These are phyloP conservation scores for Anguilla rostrata DNA, from an alignment of 2,113 vertebrate genomes.

Conservation along the genomic window DNA sequence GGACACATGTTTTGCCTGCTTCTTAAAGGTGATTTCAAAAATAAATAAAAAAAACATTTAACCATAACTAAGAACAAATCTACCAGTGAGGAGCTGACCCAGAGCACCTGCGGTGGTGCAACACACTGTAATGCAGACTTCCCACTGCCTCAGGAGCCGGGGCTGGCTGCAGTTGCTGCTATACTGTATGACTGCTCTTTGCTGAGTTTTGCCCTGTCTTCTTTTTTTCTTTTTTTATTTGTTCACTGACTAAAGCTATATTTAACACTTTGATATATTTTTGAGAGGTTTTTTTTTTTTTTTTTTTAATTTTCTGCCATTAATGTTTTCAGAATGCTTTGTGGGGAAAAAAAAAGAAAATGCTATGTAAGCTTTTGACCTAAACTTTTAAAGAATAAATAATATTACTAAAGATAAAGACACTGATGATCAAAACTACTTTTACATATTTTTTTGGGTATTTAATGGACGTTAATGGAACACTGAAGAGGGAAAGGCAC, in stretches of 20 bases:
- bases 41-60: not conserved
- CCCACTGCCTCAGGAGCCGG: constrained; percentile 42
- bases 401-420: constrained; percentile 53
- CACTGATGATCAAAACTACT: constrained; percentile 45
- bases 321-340: constrained; percentile 19
- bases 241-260: constrained; percentile 50
- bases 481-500: constrained; percentile 16
- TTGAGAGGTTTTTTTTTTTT: constrained; percentile 53
- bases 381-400: constrained; percentile 64
- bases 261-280: constrained; percentile 54
- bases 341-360: not conserved
- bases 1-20: not conserved
- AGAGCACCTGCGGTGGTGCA: constrained; percentile 33
- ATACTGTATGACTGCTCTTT: constrained; percentile 46
- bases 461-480: constrained; percentile 20
- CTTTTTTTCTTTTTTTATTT: constrained; percentile 22
- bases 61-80: constrained; percentile 61
- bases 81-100: constrained; percentile 42
- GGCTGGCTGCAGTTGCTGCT: constrained; percentile 64
- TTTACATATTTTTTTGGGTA: constrained; percentile 26
- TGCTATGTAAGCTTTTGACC: constrained; percentile 56
- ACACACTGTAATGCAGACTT: constrained; percentile 30
- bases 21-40: not conserved
- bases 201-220: constrained; percentile 8
- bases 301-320: constrained; percentile 45